A percentile compares a stretch with the other conserved stretches of the same genome.
Evolutionary conservation across 1,140 invertebrate species (phyloP).

Genomic region (Diorhabda carinulata): DNA sequence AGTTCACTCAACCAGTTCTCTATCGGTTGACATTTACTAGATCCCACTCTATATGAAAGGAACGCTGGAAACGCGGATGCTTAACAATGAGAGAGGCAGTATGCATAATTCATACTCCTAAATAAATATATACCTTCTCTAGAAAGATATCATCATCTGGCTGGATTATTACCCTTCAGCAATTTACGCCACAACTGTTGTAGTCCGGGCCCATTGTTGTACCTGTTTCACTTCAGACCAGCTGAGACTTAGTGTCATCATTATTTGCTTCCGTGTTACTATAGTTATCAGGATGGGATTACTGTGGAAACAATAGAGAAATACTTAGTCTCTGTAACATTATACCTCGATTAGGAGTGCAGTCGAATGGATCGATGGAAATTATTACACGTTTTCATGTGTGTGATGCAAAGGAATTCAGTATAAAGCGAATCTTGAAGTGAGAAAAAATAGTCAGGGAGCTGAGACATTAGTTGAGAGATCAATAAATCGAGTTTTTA

Average conservation of each 20-base stretch:
- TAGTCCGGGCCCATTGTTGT: not conserved
- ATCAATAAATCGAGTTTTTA: too few species aligned
- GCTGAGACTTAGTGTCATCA: not conserved
- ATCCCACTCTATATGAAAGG: not conserved
- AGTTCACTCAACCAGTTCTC: too few species aligned
- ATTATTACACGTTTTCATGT: too few species aligned
- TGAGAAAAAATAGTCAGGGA: too few species aligned
- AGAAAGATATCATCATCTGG: slow-evolving; percentile 31
- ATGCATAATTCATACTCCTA: slow-evolving; percentile 39
- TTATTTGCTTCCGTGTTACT: slow-evolving; percentile 2
- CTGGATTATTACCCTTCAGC: slow-evolving; percentile 16
- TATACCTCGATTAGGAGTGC: not conserved
- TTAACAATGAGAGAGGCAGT: slow-evolving; percentile 29
- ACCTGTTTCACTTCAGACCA: not conserved
- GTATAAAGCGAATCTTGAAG: too few species aligned
- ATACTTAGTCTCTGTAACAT: not conserved
- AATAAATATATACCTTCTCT: slow-evolving; percentile 33
- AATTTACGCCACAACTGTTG: slow-evolving; percentile 1
- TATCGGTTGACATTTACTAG: too few species aligned
- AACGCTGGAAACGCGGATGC: not conserved
- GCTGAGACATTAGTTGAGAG: too few species aligned
- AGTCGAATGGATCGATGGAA: too few species aligned
- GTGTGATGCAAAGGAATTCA: too few species aligned
- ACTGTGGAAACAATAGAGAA: not conserved
- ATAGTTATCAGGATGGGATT: not conserved